Evolutionary conservation across 2,888 invertebrate species (phyloP).

Genomic region (Stenoptilia bipunctidactyla): DNA sequence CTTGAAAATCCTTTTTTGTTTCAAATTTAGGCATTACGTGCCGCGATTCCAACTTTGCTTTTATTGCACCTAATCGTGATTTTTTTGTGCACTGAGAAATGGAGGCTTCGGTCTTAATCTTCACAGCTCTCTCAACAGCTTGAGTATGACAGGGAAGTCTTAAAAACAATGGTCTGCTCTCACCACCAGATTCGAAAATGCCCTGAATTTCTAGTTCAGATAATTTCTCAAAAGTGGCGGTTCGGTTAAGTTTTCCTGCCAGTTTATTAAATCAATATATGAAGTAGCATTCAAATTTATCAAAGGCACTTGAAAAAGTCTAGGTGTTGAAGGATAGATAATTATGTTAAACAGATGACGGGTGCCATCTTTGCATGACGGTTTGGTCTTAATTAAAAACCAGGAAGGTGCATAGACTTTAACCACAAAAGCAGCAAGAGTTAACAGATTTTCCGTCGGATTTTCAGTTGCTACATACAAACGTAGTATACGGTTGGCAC

Average conservation of each 20-base stretch:
- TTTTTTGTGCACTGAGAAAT: not conserved
- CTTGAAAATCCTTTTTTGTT: not conserved
- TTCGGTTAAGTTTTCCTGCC: constrained; percentile 15
- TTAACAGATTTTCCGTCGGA: constrained; percentile 3
- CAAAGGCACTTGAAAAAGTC: constrained; percentile 15
- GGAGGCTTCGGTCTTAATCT: constrained; percentile 4
- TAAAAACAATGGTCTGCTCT: constrained; percentile 2
- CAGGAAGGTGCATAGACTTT: constrained; percentile 14
- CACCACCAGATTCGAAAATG: constrained; percentile 11
- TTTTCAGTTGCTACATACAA: constrained; percentile 8
- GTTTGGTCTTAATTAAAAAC: constrained; percentile 10
- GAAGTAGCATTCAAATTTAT: constrained; percentile 15
- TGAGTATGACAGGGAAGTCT: constrained; percentile 6
- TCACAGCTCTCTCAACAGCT: constrained; percentile 6
- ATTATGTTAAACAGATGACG: constrained; percentile 16
- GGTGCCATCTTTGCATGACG: constrained; percentile 11
- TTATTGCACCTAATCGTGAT: constrained; percentile 3
- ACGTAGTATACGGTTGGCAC: constrained; percentile 15
- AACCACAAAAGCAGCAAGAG: constrained; percentile 5
- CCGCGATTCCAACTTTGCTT: constrained; percentile 3
- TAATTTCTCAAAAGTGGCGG: constrained; percentile 12
- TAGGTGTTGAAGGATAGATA: constrained; percentile 5
- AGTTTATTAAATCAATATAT: constrained; percentile 16
- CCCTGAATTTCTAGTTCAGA: constrained; percentile 9
- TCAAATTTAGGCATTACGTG: constrained; percentile 4